Conservation (phyloP, 2,797 vertebrate genomes). For the Ptychobarbus kaznakovi region DNA sequence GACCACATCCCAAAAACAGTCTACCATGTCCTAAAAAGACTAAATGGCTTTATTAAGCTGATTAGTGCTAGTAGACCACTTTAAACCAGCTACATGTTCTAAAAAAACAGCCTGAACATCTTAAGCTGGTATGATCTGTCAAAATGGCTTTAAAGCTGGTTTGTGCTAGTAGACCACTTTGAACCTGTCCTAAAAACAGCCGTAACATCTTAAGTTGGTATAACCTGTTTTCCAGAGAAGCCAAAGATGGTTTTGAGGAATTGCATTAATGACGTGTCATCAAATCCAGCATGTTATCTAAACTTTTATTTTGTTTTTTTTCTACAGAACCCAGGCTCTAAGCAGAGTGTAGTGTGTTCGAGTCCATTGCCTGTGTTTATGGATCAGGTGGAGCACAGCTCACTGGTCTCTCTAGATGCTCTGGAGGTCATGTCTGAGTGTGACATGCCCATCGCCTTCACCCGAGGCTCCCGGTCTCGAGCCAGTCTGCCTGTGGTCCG, state of each 20-base stretch:
- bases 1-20: background rate
- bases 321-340: conserved; percentile 91
- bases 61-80: background rate
- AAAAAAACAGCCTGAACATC: background rate
- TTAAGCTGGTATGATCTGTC: background rate
- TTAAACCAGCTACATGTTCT: background rate
- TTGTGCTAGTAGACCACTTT: background rate
- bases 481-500: conserved; percentile 95
- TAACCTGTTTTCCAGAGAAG: background rate
- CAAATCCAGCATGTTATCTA: background rate
- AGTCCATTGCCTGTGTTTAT: conserved; percentile 80
- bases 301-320: background rate
- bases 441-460: conserved; percentile 82
- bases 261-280: background rate
- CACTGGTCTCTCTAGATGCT: conserved; percentile 87
- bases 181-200: conserved; percentile 1
- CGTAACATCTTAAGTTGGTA: background rate
- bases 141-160: background rate
- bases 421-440: conserved; percentile 94
- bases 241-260: background rate
- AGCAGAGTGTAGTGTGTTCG: conserved; percentile 75
- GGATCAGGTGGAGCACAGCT: conserved; percentile 88
- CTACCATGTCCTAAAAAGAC: background rate
- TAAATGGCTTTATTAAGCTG: background rate
- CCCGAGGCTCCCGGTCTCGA: conserved; percentile 89